phyloP scores from a whole-genome alignment of 2,888 invertebrate genomes.

The Rosalia funebris region DNA sequence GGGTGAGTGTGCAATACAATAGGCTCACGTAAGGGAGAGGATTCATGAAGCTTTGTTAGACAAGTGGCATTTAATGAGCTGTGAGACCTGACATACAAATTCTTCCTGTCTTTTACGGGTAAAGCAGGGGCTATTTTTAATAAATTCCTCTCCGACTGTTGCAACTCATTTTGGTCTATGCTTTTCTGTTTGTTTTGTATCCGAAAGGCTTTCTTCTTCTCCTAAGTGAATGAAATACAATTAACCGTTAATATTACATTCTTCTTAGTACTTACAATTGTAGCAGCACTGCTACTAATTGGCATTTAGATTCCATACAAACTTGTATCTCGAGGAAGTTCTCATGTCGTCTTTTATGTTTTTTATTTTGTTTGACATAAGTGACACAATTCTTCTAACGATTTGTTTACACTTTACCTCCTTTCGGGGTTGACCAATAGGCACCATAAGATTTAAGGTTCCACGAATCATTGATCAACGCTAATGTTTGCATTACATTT shows the following conservation, averaged over 20 bases:
- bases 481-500: too few relatives aligned
- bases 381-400: too few relatives aligned
- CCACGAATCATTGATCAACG: too few relatives aligned
- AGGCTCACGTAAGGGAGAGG: conserved; percentile 30
- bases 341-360: too few relatives aligned
- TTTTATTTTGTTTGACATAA: too few relatives aligned
- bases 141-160: conserved; percentile 53
- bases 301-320: conserved; percentile 59
- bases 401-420: too few relatives aligned
- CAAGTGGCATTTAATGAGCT: conserved; percentile 63
- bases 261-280: conserved; percentile 54
- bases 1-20: conserved; percentile 69
- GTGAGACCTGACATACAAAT: conserved; percentile 64
- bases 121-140: conserved; percentile 60
- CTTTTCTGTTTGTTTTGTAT: conserved; percentile 47
- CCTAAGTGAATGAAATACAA: conserved; percentile 45
- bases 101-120: conserved; percentile 51
- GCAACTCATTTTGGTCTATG: conserved; percentile 46
- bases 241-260: conserved; percentile 1
- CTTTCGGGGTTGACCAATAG: too few relatives aligned
- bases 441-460: too few relatives aligned
- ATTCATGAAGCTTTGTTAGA: conserved; percentile 45
- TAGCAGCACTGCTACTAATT: conserved; percentile 61
- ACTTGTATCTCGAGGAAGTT: conserved; percentile 17
- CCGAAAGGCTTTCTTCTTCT: conserved; percentile 55